A percentile compares a stretch with the other conserved stretches of the same genome.
These are phyloP conservation scores for Crotalus tigris DNA, from an alignment of 2,113 vertebrate genomes.

Conservation along the genomic window DNA sequence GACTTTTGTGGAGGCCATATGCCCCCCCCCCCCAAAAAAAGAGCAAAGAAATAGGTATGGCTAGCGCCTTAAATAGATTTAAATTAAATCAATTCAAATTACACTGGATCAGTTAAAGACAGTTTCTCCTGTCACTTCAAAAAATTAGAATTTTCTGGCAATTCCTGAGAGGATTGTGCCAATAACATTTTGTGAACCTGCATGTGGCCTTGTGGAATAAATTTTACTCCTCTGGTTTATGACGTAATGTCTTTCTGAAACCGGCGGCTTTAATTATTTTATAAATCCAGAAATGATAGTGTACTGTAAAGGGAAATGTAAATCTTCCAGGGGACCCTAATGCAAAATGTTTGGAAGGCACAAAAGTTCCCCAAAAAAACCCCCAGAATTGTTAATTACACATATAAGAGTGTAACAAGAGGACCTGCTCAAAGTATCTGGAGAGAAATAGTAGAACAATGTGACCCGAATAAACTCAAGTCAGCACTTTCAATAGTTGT, in stretches of 20 bases:
- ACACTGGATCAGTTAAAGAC: neutral
- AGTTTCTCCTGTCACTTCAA: neutral
- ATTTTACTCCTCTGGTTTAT: neutral
- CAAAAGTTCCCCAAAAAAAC: neutral
- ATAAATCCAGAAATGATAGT: neutral
- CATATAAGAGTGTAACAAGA: rapidly evolving
- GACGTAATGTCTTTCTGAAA: neutral
- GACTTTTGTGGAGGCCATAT: neutral
- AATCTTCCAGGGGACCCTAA: neutral
- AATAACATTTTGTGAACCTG: neutral
- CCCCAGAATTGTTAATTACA: neutral
- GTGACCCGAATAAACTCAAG: neutral
- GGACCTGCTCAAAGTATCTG: neutral
- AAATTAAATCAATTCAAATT: neutral
- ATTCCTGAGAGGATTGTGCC: neutral
- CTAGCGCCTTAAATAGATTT: neutral
- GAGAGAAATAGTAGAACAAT: neutral
- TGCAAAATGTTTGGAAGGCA: neutral
- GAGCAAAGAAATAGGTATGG: neutral
- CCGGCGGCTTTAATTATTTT: neutral
- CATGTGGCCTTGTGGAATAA: neutral
- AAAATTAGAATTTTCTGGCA: neutral
- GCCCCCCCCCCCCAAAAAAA: too few species aligned
- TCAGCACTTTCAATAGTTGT: neutral
- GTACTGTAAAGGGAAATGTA: neutral